A percentile compares a stretch with the other conserved stretches of the same genome.
Evolutionary conservation across 2,888 invertebrate genomes (phyloP).

Genomic region (Lasioglossum zephyrum): DNA sequence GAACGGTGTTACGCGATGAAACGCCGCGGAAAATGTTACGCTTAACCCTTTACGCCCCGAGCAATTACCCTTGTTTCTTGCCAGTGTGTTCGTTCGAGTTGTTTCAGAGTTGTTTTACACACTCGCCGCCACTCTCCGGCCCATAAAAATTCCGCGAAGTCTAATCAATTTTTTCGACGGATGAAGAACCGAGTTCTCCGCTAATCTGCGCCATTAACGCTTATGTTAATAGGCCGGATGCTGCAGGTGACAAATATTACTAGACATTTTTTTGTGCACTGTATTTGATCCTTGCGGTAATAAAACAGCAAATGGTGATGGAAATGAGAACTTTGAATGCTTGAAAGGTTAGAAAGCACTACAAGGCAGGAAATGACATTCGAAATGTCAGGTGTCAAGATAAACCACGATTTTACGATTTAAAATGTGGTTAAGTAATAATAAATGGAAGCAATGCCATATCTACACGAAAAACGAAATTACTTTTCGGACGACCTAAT

Average conservation of each 20-base stretch:
- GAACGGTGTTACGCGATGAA: background rate
- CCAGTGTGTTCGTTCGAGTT: constrained; percentile 1
- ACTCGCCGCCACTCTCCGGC: background rate
- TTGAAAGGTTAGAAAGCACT: too few relatives aligned
- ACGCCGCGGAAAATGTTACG: background rate
- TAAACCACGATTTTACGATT: too few relatives aligned
- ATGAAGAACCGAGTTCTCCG: background rate
- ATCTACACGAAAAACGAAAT: too few relatives aligned
- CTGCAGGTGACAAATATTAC: background rate
- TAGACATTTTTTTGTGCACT: background rate
- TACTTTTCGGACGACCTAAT: too few relatives aligned
- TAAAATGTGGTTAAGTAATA: too few relatives aligned
- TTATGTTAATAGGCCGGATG: background rate
- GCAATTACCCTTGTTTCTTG: constrained; percentile 16
- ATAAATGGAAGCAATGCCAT: too few relatives aligned
- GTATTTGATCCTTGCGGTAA: too few relatives aligned
- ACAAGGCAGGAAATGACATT: too few relatives aligned
- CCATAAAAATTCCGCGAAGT: background rate
- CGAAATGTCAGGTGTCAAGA: too few relatives aligned
- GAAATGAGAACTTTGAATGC: too few relatives aligned
- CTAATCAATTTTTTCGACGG: background rate
- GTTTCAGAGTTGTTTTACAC: constrained; percentile 9
- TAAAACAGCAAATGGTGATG: too few relatives aligned
- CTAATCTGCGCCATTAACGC: background rate
- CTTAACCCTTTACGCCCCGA: background rate